These are phyloP conservation scores for Dicrurus megarhynchus DNA, from an alignment of 2,113 vertebrate genomes.

Conservation along the genomic window DNA sequence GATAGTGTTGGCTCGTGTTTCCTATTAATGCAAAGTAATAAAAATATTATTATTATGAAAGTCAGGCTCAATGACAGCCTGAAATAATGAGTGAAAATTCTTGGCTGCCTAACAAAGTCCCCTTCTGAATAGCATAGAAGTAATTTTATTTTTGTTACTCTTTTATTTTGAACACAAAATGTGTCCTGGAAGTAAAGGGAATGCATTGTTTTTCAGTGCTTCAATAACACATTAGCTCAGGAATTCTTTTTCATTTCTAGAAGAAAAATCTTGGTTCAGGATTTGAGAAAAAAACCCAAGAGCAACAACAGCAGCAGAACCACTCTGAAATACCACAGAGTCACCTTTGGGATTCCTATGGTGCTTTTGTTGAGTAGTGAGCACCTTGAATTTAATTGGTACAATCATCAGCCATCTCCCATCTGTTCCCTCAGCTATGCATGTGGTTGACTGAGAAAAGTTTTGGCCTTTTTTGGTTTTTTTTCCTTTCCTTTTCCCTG, in stretches of 20 bases:
- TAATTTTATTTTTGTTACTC: conserved; percentile 46
- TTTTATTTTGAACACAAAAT: conserved; percentile 45
- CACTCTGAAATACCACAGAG: not conserved
- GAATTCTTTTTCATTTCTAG: conserved; percentile 24
- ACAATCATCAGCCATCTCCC: not conserved
- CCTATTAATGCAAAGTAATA: conserved; percentile 50
- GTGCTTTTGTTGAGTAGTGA: not conserved
- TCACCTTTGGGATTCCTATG: not conserved
- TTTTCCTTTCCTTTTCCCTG: fast-evolving
- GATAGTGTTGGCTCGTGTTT: not conserved
- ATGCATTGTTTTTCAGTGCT: conserved; percentile 30
- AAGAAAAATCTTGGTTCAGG: not conserved
- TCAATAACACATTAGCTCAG: conserved; percentile 6
- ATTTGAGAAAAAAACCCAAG: not conserved
- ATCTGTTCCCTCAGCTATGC: not conserved
- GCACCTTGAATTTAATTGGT: not conserved
- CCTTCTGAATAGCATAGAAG: conserved; percentile 30
- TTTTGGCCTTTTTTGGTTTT: not conserved
- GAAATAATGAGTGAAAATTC: conserved; percentile 60
- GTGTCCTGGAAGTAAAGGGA: conserved; percentile 14
- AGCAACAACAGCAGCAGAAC: not conserved
- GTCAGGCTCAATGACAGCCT: conserved; percentile 49
- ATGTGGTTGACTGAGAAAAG: not conserved
- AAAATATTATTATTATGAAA: conserved; percentile 57
- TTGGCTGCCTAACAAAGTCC: conserved; percentile 52